Conservation (phyloP, 1,140 invertebrate genomes). For the Brachionus paranguensis region DNA sequence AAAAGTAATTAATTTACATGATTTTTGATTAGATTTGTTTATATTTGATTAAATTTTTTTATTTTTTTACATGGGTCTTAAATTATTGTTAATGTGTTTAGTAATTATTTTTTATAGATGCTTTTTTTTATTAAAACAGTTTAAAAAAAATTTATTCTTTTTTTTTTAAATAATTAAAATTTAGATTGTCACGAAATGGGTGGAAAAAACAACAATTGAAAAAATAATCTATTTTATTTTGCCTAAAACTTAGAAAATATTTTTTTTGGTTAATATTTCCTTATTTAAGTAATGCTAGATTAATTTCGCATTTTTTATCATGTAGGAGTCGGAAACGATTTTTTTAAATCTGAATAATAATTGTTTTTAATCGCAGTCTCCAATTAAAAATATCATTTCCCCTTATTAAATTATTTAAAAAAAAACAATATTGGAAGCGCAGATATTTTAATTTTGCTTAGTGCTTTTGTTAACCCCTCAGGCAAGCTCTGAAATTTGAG, state of each 20-base stretch:
- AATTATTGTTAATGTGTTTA: neutral
- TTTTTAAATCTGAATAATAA: no score
- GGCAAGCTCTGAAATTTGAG: neutral
- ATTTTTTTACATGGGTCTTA: neutral
- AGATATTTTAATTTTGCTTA: neutral
- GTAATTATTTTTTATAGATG: neutral
- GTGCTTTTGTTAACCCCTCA: neutral
- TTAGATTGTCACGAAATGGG: neutral
- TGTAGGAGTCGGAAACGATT: neutral
- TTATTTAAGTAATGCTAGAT: neutral
- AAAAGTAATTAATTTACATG: neutral
- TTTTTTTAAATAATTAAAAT: neutral
- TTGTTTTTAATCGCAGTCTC: neutral
- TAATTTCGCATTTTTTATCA: neutral
- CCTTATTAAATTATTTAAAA: neutral
- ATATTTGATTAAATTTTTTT: neutral
- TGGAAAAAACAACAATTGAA: neutral
- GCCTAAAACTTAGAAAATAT: neutral
- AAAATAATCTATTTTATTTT: neutral
- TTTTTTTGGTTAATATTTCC: neutral
- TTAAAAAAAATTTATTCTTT: neutral
- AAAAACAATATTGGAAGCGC: neutral
- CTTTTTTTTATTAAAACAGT: neutral
- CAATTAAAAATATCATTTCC: neutral
- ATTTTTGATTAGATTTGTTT: neutral